Conservation (phyloP, 2,113 vertebrate species). For the Neodon shergylaensis region DNA sequence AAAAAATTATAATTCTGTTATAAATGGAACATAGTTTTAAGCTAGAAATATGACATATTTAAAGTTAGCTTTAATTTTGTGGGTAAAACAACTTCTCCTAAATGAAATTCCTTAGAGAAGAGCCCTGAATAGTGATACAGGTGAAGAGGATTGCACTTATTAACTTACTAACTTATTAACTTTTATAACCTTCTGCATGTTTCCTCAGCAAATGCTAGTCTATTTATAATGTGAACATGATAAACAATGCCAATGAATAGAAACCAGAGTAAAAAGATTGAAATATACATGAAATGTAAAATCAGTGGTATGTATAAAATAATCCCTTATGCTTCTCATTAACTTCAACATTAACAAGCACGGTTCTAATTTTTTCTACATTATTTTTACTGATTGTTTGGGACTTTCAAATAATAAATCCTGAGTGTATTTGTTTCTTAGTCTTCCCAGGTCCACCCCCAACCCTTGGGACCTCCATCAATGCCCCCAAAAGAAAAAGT, state of each 20-base stretch:
- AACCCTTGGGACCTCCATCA: too few species aligned
- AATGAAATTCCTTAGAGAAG: background rate
- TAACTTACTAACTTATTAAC: background rate
- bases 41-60: background rate
- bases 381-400: too few species aligned
- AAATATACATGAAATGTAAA: background rate
- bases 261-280: background rate
- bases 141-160: background rate
- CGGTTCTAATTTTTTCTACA: background rate
- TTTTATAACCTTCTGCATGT: background rate
- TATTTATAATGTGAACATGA: slow-evolving; percentile 11
- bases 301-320: background rate
- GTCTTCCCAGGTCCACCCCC: too few species aligned
- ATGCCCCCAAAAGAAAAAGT: too few species aligned
- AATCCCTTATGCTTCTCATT: background rate
- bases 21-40: slow-evolving; percentile 14
- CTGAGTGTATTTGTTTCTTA: too few species aligned
- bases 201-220: background rate
- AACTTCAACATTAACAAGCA: background rate
- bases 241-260: background rate
- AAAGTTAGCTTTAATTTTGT: background rate
- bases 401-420: too few species aligned
- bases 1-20: background rate
- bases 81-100: background rate
- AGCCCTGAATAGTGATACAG: background rate